Base-by-base conservation (phyloP, 37 sponge, comb jelly and placozoan species). In the Oscarella lobularis region DNA sequence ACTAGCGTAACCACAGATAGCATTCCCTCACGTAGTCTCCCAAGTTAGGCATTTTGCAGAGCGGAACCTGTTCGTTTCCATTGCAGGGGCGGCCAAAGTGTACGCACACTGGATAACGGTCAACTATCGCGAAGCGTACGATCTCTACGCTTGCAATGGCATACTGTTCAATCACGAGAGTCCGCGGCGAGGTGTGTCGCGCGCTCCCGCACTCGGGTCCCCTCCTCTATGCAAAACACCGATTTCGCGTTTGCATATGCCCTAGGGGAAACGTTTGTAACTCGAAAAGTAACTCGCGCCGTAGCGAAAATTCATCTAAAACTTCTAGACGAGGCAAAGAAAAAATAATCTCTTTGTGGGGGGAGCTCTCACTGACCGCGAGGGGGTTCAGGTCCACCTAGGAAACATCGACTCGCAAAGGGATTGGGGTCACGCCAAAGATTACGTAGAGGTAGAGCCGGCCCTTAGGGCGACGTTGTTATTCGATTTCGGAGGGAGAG, bases 401-500 rank as follows among this genome's bases (percentile, higher is more conserved):
- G 94, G 94, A 14, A 93, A 93, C 41, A 76, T 93, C 14, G 94
- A 89, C 65, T 83, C 94, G 39, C 82, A 87, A 65, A 40, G 94
- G 30, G 94, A 93, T 76, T 93, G 94, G 94, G 94, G 94, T 31
- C 90, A 93, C 85, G 94, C 94, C 2, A 93, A 79, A 76, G 94
- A 93, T 66, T 93, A 80, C 67, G 94, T 93, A 3, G 77, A 92
- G 83, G 93, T 88, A 33, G 67, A n/a, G n/a, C n/a, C n/a, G n/a
- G n/a, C n/a, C n/a, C n/a, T n/a, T n/a, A n/a, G n/a, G n/a, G n/a
- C n/a, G n/a, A n/a, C n/a, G n/a, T n/a, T n/a, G n/a, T n/a, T n/a
- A n/a, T n/a, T n/a, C n/a, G n/a, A n/a, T n/a, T n/a, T n/a, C n/a
- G n/a, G n/a, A n/a, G n/a, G n/a, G n/a, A n/a, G n/a, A n/a, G n/a